Base-by-base conservation (phyloP, 2,888 invertebrate genomes). In the Cinara cedri region DNA sequence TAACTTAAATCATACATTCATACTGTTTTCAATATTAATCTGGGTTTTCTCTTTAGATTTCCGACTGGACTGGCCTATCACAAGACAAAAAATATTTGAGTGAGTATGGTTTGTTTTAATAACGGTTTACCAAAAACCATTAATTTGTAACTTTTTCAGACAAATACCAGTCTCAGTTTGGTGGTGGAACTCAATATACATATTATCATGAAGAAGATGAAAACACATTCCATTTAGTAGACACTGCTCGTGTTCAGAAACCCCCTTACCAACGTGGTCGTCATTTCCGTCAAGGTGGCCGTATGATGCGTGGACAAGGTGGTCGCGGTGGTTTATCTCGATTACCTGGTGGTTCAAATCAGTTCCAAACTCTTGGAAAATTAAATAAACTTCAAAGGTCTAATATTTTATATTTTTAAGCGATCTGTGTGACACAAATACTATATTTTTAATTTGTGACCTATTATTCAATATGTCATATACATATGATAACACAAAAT, bases 181-280 rank as follows among this genome's bases (percentile, higher is more conserved):
- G 95, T 81, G 94, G 95, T 83, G 97, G 96, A 63, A 96, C 93
- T 84, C 98, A 98, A 84, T 99, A 99, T 87, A 96, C 98, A 0
- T 99, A 99, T 86, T 97, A 95, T 86, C 98, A 98, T 84, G 99
- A 99, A 84, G 98, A 99, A 86, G 99, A 99, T 85, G 99, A 99
- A 86, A 94, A 95, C 83, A 94, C 96, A 72, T 99, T 99, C 90
- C 98, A 98, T 86, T 88, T 99, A 87, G 99, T 99, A 83, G 98
- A 98, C 85, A 97, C 96, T 0, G 93, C 96, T 0, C 90, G 95
- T 49, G 90, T 94, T 1, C 93, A 93, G 84, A 95, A 95, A 85
- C 95, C 95, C 3, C 93, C 95, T 16, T 97, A 97, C 87, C 97
- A 97, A 86, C 90, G 97, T 16, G 95, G 96, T 9, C 91, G 96